A percentile compares a stretch with the other conserved stretches of the same genome.
These are phyloP conservation scores for Rhinoptilus africanus DNA, from an alignment of 2,113 vertebrate genomes.

Conservation along the genomic window DNA sequence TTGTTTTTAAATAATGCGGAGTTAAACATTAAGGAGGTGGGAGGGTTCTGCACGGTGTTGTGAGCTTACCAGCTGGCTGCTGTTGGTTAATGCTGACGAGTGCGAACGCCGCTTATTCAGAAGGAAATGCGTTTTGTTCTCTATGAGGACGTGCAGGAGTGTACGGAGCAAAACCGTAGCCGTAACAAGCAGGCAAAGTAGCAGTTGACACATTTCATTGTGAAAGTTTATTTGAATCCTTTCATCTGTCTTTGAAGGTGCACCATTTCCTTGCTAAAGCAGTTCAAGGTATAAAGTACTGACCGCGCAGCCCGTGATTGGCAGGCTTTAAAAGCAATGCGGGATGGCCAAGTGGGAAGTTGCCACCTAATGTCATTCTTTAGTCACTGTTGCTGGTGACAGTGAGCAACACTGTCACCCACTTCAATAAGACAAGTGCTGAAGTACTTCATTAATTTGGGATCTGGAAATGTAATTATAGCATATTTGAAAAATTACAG, in stretches of 20 bases:
- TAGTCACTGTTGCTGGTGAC: background rate
- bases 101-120: background rate
- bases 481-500: background rate
- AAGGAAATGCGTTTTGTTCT: background rate
- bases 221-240: background rate
- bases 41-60: background rate
- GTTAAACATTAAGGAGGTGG: background rate
- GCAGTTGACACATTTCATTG: background rate
- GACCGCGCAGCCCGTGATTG: background rate
- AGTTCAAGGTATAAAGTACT: background rate
- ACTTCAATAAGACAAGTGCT: background rate
- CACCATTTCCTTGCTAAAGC: background rate
- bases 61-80: background rate
- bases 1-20: background rate
- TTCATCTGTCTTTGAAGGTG: conserved; percentile 33
- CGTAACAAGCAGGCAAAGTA: background rate
- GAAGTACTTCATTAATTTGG: background rate
- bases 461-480: background rate
- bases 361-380: background rate
- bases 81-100: background rate
- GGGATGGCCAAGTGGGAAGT: background rate
- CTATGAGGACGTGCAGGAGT: background rate
- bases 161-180: background rate
- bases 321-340: background rate
- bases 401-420: background rate